A percentile compares a stretch with the other conserved stretches of the same genome.
phyloP scores from a whole-genome alignment of 2,888 invertebrate species.

The Nymphalis urticae region DNA sequence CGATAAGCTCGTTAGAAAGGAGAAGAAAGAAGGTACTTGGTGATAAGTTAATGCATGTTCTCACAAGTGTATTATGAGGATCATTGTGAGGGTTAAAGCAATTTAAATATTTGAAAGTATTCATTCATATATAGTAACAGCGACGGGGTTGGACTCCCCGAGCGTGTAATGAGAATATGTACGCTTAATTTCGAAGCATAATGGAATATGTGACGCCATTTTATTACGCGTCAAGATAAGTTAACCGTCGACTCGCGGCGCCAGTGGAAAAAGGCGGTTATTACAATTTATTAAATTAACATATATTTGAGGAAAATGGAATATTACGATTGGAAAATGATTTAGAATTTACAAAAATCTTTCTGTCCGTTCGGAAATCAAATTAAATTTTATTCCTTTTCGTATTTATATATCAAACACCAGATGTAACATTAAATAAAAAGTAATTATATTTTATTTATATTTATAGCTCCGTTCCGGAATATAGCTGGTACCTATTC shows the following conservation, averaged over 20 bases:
- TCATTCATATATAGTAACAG: neutral
- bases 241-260: neutral
- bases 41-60: too few species aligned
- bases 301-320: neutral
- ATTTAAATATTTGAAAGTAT: neutral
- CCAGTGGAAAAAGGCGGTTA: neutral
- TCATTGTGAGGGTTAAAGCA: neutral
- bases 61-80: neutral
- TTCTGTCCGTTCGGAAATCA: too few species aligned
- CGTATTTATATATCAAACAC: too few species aligned
- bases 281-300: neutral
- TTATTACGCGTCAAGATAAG: neutral
- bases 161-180: conserved; percentile 2
- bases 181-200: neutral
- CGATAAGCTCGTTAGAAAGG: too few species aligned
- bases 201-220: neutral
- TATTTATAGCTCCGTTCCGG: too few species aligned
- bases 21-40: too few species aligned
- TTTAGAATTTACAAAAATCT: too few species aligned
- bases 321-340: neutral
- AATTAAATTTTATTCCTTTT: too few species aligned
- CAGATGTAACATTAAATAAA: too few species aligned
- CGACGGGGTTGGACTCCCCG: neutral
- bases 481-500: too few species aligned
- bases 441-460: too few species aligned